A percentile compares a stretch with the other conserved stretches of the same genome.
phyloP scores from a whole-genome alignment of 2,888 invertebrate species.

The Agrochola lota region DNA sequence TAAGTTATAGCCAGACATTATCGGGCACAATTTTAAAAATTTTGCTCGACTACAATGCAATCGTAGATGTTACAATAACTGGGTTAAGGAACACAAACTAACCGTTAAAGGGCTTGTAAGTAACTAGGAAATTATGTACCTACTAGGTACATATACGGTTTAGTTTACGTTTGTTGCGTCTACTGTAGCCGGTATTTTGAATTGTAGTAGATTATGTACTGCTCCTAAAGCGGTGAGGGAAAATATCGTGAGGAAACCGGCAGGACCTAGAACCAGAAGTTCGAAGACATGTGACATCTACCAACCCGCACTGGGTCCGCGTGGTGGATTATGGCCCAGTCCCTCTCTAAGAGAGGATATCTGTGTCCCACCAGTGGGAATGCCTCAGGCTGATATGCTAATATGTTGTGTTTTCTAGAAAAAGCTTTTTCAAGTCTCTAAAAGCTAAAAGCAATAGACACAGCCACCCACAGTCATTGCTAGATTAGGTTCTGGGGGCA shows the following conservation, averaged over 20 bases:
- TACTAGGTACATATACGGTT: neutral
- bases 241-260: neutral
- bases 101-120: slow-evolving; percentile 63
- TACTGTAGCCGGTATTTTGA: neutral
- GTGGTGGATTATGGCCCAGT: neutral
- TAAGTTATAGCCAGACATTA: slow-evolving; percentile 50
- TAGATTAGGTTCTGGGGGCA: neutral
- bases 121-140: slow-evolving; percentile 22
- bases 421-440: neutral
- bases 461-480: neutral
- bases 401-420: neutral
- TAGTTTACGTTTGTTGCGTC: neutral
- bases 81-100: slow-evolving; percentile 68
- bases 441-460: neutral
- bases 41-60: slow-evolving; percentile 72
- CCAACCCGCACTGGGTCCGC: neutral
- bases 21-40: slow-evolving; percentile 73
- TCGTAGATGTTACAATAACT: slow-evolving; percentile 71
- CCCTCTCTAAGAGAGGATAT: neutral
- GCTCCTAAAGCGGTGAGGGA: neutral
- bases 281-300: neutral
- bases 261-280: neutral
- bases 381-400: neutral
- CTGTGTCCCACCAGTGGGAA: neutral
- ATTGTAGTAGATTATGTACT: neutral